Percentiles rank a stretch among this genome's conserved stretches.
phyloP scores from a whole-genome alignment of 2,888 invertebrate species.

The Hyalella azteca region DNA sequence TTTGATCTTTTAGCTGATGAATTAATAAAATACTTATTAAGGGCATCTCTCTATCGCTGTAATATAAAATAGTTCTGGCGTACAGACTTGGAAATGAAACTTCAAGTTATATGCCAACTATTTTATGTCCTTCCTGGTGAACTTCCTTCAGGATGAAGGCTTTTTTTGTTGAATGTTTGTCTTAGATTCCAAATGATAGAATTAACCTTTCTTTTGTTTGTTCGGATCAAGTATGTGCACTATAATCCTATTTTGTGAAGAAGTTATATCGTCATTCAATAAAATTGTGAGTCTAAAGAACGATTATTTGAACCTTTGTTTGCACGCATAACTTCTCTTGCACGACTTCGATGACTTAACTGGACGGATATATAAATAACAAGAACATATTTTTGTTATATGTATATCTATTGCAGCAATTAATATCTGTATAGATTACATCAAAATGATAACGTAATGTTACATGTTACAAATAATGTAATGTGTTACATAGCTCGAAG shows the following conservation, averaged over 20 bases:
- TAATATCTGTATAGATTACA: too few species aligned
- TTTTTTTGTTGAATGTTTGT: not conserved
- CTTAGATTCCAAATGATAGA: not conserved
- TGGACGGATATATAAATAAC: too few species aligned
- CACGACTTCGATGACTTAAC: too few species aligned
- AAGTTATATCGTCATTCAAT: constrained; percentile 14
- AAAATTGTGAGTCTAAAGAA: not conserved
- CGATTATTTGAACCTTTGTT: not conserved
- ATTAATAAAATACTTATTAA: constrained; percentile 13
- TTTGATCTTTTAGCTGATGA: not conserved
- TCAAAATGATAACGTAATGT: too few species aligned
- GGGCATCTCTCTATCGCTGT: constrained; percentile 19
- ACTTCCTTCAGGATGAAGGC: not conserved
- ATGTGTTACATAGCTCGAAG: too few species aligned
- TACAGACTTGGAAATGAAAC: not conserved
- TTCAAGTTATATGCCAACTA: too few species aligned
- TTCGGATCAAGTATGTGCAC: not conserved
- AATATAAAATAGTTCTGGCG: not conserved
- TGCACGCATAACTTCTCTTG: too few species aligned
- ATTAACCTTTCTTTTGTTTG: not conserved
- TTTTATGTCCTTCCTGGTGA: not conserved
- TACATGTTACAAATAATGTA: too few species aligned
- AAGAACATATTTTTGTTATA: too few species aligned
- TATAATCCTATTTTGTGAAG: constrained; percentile 14
- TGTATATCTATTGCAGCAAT: too few species aligned